Conservation (phyloP, 2,113 vertebrate species). For the Rostratula benghalensis region DNA sequence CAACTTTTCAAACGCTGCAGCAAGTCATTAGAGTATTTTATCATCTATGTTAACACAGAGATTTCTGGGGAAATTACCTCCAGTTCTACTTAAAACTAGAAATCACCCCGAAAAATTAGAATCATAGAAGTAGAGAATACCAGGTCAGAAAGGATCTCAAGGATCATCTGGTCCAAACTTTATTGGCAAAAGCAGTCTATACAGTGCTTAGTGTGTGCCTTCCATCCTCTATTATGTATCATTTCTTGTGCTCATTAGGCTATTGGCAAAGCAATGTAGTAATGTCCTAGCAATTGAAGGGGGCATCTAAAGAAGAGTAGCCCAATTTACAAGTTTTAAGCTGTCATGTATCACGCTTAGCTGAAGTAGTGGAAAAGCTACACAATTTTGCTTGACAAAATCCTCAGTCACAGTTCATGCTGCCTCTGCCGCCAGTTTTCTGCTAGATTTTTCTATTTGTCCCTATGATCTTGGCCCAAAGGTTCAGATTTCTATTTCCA, state of each 20-base stretch:
- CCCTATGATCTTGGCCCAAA: not conserved
- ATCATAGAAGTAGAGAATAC: not conserved
- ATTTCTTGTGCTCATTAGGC: not conserved
- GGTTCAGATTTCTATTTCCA: not conserved
- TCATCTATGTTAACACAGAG: not conserved
- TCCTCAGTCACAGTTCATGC: not conserved
- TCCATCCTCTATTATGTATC: fast-evolving
- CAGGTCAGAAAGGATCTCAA: not conserved
- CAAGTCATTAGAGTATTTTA: not conserved
- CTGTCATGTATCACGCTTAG: not conserved
- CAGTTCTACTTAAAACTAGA: not conserved
- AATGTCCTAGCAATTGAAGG: not conserved
- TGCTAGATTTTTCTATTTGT: not conserved
- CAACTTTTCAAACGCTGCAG: not conserved
- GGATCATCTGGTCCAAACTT: not conserved
- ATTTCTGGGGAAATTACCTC: not conserved
- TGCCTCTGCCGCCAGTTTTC: not conserved
- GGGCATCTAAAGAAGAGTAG: not conserved
- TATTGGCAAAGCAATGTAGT: not conserved
- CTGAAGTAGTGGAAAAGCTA: not conserved
- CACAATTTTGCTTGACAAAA: not conserved
- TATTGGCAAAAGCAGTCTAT: not conserved
- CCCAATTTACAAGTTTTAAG: not conserved
- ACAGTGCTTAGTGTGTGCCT: not conserved
- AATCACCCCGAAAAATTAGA: not conserved